Conservation (phyloP, 2,113 vertebrate genomes). For the Myxocyprinus asiaticus region DNA sequence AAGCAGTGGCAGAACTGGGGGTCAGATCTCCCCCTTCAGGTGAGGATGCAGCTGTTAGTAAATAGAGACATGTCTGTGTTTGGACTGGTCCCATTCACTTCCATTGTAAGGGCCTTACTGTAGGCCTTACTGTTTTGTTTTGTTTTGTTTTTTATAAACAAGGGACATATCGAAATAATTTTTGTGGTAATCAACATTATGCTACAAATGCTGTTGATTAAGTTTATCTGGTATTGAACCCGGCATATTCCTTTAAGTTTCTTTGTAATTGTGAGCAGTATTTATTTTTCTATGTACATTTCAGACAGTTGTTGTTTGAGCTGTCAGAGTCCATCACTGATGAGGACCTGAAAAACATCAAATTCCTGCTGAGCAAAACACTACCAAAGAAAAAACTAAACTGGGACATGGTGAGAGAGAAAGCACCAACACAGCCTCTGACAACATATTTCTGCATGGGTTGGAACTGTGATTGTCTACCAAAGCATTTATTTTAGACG, state of each 20-base stretch:
- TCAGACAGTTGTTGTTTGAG: constrained; percentile 68
- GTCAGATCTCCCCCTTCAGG: constrained; percentile 67
- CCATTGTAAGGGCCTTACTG: no score
- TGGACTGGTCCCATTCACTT: background rate
- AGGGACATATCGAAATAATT: no score
- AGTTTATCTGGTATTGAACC: no score
- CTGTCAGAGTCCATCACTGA: constrained; percentile 64
- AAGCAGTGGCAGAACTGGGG: background rate
- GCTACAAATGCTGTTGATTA: no score
- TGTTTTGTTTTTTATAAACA: no score
- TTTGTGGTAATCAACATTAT: no score
- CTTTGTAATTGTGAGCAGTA: background rate
- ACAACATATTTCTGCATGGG: no score
- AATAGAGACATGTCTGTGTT: background rate
- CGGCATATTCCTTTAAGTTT: no score
- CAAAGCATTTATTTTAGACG: constrained; percentile 58
- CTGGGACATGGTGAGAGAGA: constrained; percentile 58
- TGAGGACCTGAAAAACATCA: constrained; percentile 55
- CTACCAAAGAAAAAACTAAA: constrained; percentile 60
- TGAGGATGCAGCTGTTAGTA: constrained; percentile 33
- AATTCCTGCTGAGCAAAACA: constrained; percentile 59
- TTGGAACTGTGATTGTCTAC: no score
- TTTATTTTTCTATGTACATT: constrained; percentile 10
- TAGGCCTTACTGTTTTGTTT: no score
- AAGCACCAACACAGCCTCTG: no score